Percentiles rank a stretch among this genome's conserved stretches.
Evolutionary conservation across 2,797 vertebrate genomes (phyloP).

Genomic region (Zonotrichia albicollis): DNA sequence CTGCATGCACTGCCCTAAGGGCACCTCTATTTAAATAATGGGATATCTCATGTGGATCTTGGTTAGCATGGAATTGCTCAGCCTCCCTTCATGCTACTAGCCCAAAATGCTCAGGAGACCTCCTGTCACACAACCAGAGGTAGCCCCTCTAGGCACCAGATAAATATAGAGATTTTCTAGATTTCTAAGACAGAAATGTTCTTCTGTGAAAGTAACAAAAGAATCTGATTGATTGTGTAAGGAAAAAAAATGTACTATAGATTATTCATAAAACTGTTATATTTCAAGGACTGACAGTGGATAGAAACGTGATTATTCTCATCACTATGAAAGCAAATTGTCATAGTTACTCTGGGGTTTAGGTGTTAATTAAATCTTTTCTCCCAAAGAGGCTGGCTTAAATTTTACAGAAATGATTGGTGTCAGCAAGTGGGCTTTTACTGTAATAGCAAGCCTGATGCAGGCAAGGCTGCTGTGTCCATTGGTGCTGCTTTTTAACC

Average conservation of each 20-base stretch:
- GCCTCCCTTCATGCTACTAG: slow-evolving; percentile 7
- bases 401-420: slow-evolving; percentile 42
- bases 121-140: slow-evolving; percentile 54
- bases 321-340: slow-evolving; percentile 52
- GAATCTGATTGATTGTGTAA: slow-evolving; percentile 35
- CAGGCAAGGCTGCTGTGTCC: neutral
- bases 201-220: slow-evolving; percentile 38
- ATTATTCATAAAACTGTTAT: slow-evolving; percentile 41
- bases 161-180: slow-evolving; percentile 49
- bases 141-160: slow-evolving; percentile 44
- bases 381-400: slow-evolving; percentile 41
- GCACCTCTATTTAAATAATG: slow-evolving; percentile 52
- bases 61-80: slow-evolving; percentile 33
- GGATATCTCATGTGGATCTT: slow-evolving; percentile 14
- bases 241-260: neutral
- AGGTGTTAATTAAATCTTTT: slow-evolving; percentile 71
- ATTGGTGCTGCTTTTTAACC: neutral
- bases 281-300: slow-evolving; percentile 37
- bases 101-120: slow-evolving; percentile 50
- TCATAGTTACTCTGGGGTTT: slow-evolving; percentile 49
- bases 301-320: slow-evolving; percentile 36
- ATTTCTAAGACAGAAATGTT: slow-evolving; percentile 41
- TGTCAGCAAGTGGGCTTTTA: slow-evolving; percentile 48
- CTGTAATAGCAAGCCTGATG: slow-evolving; percentile 2
- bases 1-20: slow-evolving; percentile 30